Base-by-base conservation (phyloP, 2,113 vertebrate genomes). In the Melanostigma gelatinosum region DNA sequence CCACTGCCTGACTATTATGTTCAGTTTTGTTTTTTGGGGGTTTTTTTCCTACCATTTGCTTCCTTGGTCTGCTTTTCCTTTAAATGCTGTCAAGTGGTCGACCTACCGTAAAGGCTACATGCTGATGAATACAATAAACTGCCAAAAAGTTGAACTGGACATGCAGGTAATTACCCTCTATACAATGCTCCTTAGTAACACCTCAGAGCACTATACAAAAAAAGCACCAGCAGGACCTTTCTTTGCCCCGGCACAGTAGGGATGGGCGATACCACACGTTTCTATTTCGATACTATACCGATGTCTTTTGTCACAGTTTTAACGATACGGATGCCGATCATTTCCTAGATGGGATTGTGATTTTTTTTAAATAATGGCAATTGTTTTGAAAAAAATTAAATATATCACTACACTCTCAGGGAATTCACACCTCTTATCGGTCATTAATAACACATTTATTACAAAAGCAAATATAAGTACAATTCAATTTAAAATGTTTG, bases 141-240 rank as follows among this genome's bases (percentile, higher is more conserved):
- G 4, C 52, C 44, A 60, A 54, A 77, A 72, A 60, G 34, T 61
- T 34, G 8, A 29, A 75, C 9, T 12, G 40, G 32, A 64, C n/a
- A 77, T 34, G 20, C 6, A 42, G 64, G 42, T 85, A 83, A 77
- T 77, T 79, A 77, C 8, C 16, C 10, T n/a, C 6, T 58, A 65
- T 29, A 73, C 77, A 0, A 70, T 0, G 3, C 12, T 68, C 10
- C 81, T 50, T 15, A 13, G 1, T 44, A 62, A 69, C 8, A 66
- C 24, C 57, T 29, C 1, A 22, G 24, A 46, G n/a, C 36, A 32
- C 7, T 46, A 27, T 42, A 72, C 36, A 69, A 38, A n/a, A 84
- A 48, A 10, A 40, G 72, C 6, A 69, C 32, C 24, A 69, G 27
- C 22, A 32, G 11, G 24, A 24, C 4, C 11, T 75, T 57, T 32